Evolutionary conservation across 2,113 vertebrate genomes (phyloP).

Genomic region (Himantopus leucocephalus): DNA sequence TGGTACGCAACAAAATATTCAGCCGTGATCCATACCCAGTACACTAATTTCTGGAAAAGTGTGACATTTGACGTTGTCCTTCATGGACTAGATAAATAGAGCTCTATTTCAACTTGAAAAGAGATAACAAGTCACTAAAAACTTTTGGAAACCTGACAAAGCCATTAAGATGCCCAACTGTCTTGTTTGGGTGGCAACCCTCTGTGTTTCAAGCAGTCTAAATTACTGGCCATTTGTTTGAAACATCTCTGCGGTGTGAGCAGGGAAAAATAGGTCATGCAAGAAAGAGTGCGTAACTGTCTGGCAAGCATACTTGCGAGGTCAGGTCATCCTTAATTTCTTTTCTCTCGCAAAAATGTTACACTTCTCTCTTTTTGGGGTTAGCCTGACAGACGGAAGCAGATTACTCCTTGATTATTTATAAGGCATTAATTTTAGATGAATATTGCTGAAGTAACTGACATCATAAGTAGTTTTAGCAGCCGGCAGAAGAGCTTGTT

Average conservation of each 20-base stretch:
- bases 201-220: not conserved
- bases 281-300: conserved; percentile 3
- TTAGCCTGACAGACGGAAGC: conserved; percentile 68
- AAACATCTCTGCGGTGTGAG: not conserved
- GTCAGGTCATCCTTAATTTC: conserved; percentile 59
- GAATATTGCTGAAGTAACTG: conserved; percentile 64
- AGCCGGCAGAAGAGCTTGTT: conserved; percentile 45
- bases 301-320: conserved; percentile 41
- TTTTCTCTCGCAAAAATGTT: conserved; percentile 51
- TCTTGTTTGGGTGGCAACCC: conserved; percentile 15
- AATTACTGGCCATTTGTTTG: conserved; percentile 13
- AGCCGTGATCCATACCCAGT: not conserved
- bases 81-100: not conserved
- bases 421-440: conserved; percentile 74
- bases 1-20: not conserved
- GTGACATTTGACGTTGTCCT: not conserved
- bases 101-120: not conserved
- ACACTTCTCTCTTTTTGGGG: conserved; percentile 50
- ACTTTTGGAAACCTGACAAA: not conserved
- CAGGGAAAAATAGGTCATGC: conserved; percentile 49
- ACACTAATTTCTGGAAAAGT: not conserved
- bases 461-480: conserved; percentile 60
- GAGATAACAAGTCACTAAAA: not conserved
- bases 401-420: conserved; percentile 70
- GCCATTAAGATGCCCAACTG: not conserved